Base-by-base conservation (phyloP, 1,140 invertebrate genomes). In the Eumaeus atala region DNA sequence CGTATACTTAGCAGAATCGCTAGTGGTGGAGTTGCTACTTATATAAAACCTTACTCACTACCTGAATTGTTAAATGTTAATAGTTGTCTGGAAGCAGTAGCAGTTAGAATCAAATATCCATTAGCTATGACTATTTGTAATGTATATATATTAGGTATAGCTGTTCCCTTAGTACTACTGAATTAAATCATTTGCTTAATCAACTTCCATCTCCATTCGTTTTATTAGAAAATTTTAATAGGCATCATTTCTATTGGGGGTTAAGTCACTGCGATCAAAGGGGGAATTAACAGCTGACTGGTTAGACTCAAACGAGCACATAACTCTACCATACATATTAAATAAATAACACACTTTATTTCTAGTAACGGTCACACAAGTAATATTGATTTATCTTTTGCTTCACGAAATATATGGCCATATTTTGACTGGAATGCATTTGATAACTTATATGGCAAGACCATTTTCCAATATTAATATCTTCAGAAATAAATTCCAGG, bases 401-500 rank as follows among this genome's bases (percentile, higher is more conserved):
- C 33, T 50, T 50, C 48, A 8, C 48, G 28, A 14, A 50, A 35
- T 50, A 50, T 50, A 35, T 50, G n/a, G 4, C 9, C 48, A 16
- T 50, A 50, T 50, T 50, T 50, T n/a, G 48, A 35, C 14, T 50
- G 48, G 48, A 50, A 50, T 33, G 48, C 48, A 50, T 50, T 35
- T 6, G 48, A 50, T 9, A 12, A 35, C 14, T 7, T 50, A 2
- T 50, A 50, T 16, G 48, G 35, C 28, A 50, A 33, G 48, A 50
- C 14, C 48, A 50, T 9, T 50, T 35, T 36, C 48, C 48, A n/a
- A 50, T 50, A n/a, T 4, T 40, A 4, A 12, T 40, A 40, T 40
- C 38, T 12, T 5, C 38, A 10, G 38, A 2, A 40, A 40, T 40
- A 7, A 40, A 12, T 8, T 14, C 38, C 16, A 12, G 16, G 6